Evolutionary conservation across 2,113 vertebrate species (phyloP).

Genomic region (Lagopus muta): DNA sequence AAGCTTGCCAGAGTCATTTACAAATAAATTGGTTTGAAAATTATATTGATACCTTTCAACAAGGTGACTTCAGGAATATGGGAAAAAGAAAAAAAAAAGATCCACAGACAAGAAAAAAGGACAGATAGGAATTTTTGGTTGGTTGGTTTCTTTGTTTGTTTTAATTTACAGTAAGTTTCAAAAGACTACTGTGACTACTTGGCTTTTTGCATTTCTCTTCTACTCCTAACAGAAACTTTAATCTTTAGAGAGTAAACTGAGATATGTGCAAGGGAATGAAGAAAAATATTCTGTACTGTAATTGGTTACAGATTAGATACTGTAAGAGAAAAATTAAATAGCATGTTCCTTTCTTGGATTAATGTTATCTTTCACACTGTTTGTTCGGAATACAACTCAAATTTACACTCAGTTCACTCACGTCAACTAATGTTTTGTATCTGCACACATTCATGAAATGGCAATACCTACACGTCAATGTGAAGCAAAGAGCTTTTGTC

Average conservation of each 20-base stretch:
- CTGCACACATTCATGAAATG: not conserved
- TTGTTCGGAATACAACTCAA: not conserved
- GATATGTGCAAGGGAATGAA: not conserved
- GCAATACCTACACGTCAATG: not conserved
- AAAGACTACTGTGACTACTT: not conserved
- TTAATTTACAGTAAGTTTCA: not conserved
- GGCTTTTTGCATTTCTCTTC: not conserved
- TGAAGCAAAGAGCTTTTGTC: not conserved
- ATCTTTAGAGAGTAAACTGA: not conserved
- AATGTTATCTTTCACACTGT: not conserved
- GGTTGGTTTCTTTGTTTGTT: not conserved
- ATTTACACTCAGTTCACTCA: not conserved
- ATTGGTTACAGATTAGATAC: not conserved
- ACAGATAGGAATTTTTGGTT: not conserved
- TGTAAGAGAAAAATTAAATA: constrained; percentile 1
- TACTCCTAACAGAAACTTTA: not conserved
- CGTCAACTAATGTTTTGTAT: not conserved
- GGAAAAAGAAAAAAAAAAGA: not conserved
- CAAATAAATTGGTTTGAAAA: not conserved
- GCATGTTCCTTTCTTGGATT: not conserved
- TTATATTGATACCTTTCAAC: not conserved
- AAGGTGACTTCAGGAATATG: not conserved
- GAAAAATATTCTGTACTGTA: not conserved
- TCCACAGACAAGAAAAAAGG: not conserved
- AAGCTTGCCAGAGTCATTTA: not conserved